These are phyloP conservation scores for Mesoligia furuncula DNA, from an alignment of 2,888 invertebrate genomes.

Conservation along the genomic window DNA sequence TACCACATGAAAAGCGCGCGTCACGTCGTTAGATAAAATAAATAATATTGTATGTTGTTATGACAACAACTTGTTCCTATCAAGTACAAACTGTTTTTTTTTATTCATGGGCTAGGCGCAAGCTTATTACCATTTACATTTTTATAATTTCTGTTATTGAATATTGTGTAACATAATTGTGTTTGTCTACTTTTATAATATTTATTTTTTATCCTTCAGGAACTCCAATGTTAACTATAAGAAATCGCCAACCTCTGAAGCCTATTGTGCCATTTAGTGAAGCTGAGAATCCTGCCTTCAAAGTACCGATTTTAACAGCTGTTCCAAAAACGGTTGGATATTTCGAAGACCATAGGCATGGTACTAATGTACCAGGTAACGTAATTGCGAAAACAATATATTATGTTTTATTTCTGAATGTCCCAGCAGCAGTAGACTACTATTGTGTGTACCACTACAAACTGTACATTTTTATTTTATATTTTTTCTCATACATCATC, in stretches of 20 bases:
- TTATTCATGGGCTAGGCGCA: neutral
- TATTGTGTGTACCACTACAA: too few species aligned
- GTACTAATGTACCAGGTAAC: constrained; percentile 94
- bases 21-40: too few species aligned
- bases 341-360: constrained; percentile 89
- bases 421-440: neutral
- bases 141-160: neutral
- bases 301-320: constrained; percentile 90
- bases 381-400: neutral
- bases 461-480: too few species aligned
- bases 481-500: too few species aligned
- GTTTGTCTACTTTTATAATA: neutral
- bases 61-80: neutral
- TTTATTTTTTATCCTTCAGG: constrained; percentile 74
- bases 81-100: neutral
- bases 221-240: constrained; percentile 92
- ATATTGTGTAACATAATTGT: neutral
- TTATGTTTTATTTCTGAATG: neutral
- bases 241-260: constrained; percentile 92
- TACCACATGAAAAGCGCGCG: too few species aligned
- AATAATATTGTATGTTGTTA: neutral
- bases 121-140: neutral
- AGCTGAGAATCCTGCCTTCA: constrained; percentile 89
- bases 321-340: constrained; percentile 92
- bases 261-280: constrained; percentile 91